These are phyloP conservation scores for Paedocypris sp. DNA, from an alignment of 2,113 vertebrate species.

Conservation along the genomic window DNA sequence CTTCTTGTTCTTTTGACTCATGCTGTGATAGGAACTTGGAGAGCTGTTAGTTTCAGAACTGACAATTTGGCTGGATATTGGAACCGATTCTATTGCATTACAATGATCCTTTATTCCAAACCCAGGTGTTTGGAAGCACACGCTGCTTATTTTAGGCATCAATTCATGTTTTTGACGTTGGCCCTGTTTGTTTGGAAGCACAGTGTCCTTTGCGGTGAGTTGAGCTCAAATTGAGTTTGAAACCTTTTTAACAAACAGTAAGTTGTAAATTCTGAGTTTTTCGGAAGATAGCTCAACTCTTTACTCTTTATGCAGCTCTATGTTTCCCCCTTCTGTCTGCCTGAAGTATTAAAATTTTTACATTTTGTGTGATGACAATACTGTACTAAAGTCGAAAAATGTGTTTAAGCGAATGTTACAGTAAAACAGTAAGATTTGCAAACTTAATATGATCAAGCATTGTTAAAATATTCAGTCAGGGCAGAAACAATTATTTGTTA, in stretches of 20 bases:
- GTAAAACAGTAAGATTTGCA: too few relatives aligned
- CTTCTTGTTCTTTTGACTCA: not conserved
- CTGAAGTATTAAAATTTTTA: constrained; percentile 42
- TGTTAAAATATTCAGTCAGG: too few relatives aligned
- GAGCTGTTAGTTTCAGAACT: too few relatives aligned
- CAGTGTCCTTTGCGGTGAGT: not conserved
- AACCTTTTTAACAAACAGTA: not conserved
- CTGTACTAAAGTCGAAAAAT: too few relatives aligned
- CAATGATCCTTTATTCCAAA: not conserved
- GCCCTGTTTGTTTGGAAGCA: not conserved
- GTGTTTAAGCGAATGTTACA: too few relatives aligned
- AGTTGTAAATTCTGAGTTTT: too few relatives aligned
- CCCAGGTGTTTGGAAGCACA: not conserved
- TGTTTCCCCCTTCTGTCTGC: constrained; percentile 51
- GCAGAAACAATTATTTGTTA: too few relatives aligned
- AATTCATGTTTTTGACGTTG: not conserved
- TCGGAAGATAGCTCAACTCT: too few relatives aligned
- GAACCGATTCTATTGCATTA: not conserved
- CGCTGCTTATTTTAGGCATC: not conserved
- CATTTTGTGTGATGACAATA: not conserved
- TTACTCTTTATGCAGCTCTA: constrained; percentile 36
- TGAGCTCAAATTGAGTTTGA: not conserved
- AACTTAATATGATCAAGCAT: too few relatives aligned
- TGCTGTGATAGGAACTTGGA: not conserved
- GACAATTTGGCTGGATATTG: not conserved